These are phyloP conservation scores for Ciconia boyciana DNA, from an alignment of 2,113 vertebrate genomes.

Conservation along the genomic window DNA sequence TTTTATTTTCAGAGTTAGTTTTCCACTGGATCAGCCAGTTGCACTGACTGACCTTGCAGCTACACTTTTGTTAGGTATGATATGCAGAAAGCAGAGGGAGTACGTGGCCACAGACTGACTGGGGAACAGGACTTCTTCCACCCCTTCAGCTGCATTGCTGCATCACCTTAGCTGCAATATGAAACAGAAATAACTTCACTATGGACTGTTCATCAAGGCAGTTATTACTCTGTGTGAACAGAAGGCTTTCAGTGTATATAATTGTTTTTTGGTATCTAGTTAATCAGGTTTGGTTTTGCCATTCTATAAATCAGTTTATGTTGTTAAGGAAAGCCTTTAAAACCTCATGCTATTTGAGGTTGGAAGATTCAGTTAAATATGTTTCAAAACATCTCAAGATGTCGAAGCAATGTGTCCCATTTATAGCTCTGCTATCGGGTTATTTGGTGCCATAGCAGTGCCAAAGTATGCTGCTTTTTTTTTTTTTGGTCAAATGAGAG, in stretches of 20 bases:
- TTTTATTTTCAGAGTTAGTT: not conserved
- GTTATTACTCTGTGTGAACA: not conserved
- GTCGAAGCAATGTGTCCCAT: fast-evolving
- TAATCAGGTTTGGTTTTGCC: not conserved
- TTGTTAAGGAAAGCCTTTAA: not conserved
- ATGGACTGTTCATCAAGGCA: not conserved
- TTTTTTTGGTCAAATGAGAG: not conserved
- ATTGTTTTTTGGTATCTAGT: not conserved
- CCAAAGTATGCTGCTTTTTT: not conserved
- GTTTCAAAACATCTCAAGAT: not conserved
- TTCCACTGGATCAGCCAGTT: not conserved
- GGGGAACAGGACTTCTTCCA: not conserved
- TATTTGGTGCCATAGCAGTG: not conserved
- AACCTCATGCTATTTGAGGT: not conserved
- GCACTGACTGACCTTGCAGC: not conserved
- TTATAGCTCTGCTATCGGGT: not conserved
- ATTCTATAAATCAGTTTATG: not conserved
- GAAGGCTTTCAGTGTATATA: not conserved
- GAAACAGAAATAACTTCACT: not conserved
- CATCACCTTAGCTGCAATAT: not conserved
- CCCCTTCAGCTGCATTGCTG: not conserved
- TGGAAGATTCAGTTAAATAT: not conserved
- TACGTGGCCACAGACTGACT: not conserved
- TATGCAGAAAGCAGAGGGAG: not conserved
- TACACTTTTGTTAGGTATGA: not conserved